Percentiles rank a stretch among this genome's conserved stretches.
Evolutionary conservation across 2,888 invertebrate genomes (phyloP).

Genomic region (Hypolimnas misippus): DNA sequence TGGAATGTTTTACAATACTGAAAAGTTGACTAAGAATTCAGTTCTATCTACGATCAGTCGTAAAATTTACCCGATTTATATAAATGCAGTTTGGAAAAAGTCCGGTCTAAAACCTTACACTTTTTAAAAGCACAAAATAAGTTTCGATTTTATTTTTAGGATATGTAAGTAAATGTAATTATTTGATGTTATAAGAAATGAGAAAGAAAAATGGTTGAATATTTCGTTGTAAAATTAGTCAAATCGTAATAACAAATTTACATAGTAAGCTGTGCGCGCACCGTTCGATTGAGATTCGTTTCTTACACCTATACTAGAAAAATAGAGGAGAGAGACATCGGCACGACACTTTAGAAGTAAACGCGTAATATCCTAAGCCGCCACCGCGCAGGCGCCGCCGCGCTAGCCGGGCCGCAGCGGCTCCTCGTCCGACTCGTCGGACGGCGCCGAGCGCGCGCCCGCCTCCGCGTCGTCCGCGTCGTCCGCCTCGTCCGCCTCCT

Average conservation of each 20-base stretch:
- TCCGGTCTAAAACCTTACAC: too few species aligned
- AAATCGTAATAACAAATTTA: neutral
- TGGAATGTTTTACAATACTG: conserved; percentile 8
- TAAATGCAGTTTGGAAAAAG: neutral
- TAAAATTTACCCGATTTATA: neutral
- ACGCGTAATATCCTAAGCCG: neutral
- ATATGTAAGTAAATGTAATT: too few species aligned
- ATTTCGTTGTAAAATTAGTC: neutral
- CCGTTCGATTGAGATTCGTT: neutral
- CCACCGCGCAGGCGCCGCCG: conserved; percentile 22
- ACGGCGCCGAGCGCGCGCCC: conserved; percentile 32
- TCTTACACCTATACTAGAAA: neutral
- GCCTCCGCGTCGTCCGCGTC: conserved; percentile 34
- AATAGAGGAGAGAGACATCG: neutral
- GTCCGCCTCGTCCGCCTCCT: conserved; percentile 35
- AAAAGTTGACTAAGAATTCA: neutral
- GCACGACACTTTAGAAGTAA: neutral
- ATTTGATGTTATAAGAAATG: too few species aligned
- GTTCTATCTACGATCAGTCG: neutral
- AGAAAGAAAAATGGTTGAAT: neutral
- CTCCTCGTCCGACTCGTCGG: conserved; percentile 28
- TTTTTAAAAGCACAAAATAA: too few species aligned
- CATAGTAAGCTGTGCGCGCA: neutral
- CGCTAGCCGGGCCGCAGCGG: conserved; percentile 25
- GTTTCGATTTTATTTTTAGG: too few species aligned